Evolutionary conservation across 2,113 vertebrate species (phyloP), one percentile per base, ranked within the genome.

Genomic region (Periophthalmus modestus): DNA sequence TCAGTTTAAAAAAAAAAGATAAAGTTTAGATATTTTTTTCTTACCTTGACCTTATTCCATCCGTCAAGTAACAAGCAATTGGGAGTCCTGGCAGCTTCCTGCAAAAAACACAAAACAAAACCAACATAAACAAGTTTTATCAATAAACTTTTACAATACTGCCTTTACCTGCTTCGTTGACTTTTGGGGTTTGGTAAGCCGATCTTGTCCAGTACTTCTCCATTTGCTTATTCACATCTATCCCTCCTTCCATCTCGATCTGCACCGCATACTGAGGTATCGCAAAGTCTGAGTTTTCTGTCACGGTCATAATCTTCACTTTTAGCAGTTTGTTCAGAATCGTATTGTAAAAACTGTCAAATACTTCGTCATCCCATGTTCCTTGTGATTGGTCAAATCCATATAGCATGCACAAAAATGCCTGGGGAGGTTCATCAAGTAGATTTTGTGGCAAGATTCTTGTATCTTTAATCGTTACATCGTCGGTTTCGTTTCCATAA

Each of bases 321-420:
- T 85, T 91, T 36, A 98, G 63, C 2, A 83, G 74, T 68, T 94
- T 89, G 75, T 95, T 88, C 66, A 90, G 73, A 4, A 94, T 80
- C 16, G 94, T 72, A 67, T 86, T 83, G 81, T 90, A 93, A 78
- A 97, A 95, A 43, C 92, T 86, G 1, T 95, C 89, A 34, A 88
- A 92, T 67, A 84, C 94, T 7, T 88, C 66, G 21, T 89, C 90
- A 74, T 90, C 75, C 93, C 96, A 97, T 5, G 72, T 72, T 3
- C 95, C 91, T 14, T 87, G 88, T 4, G 92, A 90, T n/a, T 87
- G 4, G n/a, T 69, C 87, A 80, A 96, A 96, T 54, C 93, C 95
- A 9, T 85, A 90, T 18, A 97, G 87, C 34, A 89, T 89, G 79
- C 96, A 98, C 15, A 94, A 76, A 77, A 97, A 96, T 2, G 95